Evolutionary conservation across 2,888 invertebrate species (phyloP), one percentile per base, ranked within the genome.

Genomic region (Dasysyrphus albostriatus): DNA sequence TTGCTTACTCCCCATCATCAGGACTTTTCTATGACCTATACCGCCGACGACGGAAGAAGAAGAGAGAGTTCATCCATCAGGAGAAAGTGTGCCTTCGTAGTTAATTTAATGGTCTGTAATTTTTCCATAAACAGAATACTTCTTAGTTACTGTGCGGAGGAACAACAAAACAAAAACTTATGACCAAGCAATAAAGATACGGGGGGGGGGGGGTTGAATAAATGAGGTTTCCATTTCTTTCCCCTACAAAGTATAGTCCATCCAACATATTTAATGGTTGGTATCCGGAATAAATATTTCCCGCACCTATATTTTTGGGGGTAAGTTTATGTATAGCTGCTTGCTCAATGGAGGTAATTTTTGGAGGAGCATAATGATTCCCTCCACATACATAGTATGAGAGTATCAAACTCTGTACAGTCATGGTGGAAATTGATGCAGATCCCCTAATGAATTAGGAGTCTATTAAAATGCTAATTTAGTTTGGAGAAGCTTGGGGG

Each of bases 401-500:
- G 24, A 24, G 24, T 65, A 47, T 49, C 49, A 34, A 54, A 73
- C 37, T 73, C 19, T 16, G 54, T 9, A 39, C 9, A 39, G 24
- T 67, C 59, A 44, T 67, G 39, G 73, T 54, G 61, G 70, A 78
- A 70, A 82, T 82, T 87, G 87, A 65, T 87, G 83, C 73, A 72
- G 78, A 83, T 78, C 83, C 87, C 87, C 87, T 78, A 87, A 87
- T 87, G 83, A 87, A 87, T 87, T 87, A 87, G 87, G 78, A 87
- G 87, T 87, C 87, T 87, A 87, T 87, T 87, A 83, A 87, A 87
- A 87, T 87, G 87, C 87, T 87, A 87, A 87, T 87, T 87, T 83
- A 74, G 59, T 73, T 84, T 72, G 39, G 59, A 69, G 58, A 54
- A 76, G 47, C 75, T 56, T 39, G 16, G 29, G 44, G 3, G n/a